Base-by-base conservation (phyloP, 2,797 vertebrate species). In the Enteromius paludinosus region DNA sequence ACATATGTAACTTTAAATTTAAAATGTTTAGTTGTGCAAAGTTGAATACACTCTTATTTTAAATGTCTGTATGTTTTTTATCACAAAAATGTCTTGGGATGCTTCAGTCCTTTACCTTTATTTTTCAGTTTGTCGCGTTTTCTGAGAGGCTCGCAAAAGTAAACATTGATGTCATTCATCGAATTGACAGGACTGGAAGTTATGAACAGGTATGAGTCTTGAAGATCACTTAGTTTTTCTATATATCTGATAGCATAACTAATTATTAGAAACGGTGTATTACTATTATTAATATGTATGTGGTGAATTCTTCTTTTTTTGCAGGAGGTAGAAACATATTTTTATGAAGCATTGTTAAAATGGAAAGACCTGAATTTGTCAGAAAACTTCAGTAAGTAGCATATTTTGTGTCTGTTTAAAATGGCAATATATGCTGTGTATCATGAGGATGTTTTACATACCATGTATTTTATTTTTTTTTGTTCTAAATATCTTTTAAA, bases 321-420 rank as follows among this genome's bases (percentile, higher is more conserved):
- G 65, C 89, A 99, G 98, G 97, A 97, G 64, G 96, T 99, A 62
- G 98, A 99, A 90, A 99, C 98, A 0, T 97, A 98, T 86, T 99
- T 99, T 92, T 98, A 90, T 0, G 97, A 98, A 92, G 96, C 95
- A 25, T 92, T 99, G 69, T 93, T 92, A 88, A 99, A 98, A 94
- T 99, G 98, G 98, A 97, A 90, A 90, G 97, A 99, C 83, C 92
- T 99, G 90, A 98, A 99, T 91, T 94, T 98, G 88, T 98, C 98
- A 0, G 94, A 95, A 28, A 90, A 99, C 91, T 99, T 97, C 89
- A 96, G 98, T 99, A 96, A 10, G 94, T 94, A 79, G 45, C n/a
- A 25, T 18, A 2, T 25, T 1, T 10, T 82, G 33, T 70, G n/a
- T 17, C 1, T 25, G 20, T 78, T 38, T 30, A 14, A 0, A 11